These are phyloP conservation scores for Manduca sexta DNA, from an alignment of 1,140 invertebrate genomes.

Conservation along the genomic window DNA sequence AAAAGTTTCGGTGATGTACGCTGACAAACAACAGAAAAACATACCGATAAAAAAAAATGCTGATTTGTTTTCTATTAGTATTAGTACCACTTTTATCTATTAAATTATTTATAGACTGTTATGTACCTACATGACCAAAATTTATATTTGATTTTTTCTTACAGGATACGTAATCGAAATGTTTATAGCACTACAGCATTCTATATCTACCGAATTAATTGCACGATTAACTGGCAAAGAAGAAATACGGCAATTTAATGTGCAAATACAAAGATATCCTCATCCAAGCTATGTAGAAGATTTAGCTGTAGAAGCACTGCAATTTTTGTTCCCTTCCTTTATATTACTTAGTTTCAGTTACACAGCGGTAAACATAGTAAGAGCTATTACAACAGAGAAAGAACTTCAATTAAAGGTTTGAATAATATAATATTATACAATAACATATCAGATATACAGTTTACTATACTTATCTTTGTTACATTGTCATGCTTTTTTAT, in stretches of 20 bases:
- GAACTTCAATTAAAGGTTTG: conserved; percentile 77
- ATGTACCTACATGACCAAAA: no score
- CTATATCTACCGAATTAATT: conserved; percentile 75
- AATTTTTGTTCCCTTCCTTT: conserved; percentile 82
- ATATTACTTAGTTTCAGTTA: conserved; percentile 86
- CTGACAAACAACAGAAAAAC: no score
- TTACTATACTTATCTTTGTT: neutral
- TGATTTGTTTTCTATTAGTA: no score
- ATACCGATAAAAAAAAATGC: no score
- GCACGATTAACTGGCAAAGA: conserved; percentile 58
- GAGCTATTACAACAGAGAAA: conserved; percentile 76
- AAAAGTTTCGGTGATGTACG: no score
- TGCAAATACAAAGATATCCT: conserved; percentile 80
- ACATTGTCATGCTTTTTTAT: neutral
- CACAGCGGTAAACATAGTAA: conserved; percentile 86
- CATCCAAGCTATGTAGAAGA: conserved; percentile 84
- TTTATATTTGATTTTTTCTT: conserved; percentile 20
- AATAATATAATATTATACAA: neutral
- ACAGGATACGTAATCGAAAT: conserved; percentile 81
- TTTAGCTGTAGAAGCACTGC: conserved; percentile 76
- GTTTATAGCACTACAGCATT: conserved; percentile 80
- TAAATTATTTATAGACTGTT: no score
- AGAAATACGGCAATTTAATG: conserved; percentile 33
- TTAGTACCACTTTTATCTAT: no score
- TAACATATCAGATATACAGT: neutral